Evolutionary conservation across 1,140 invertebrate species (phyloP).

Genomic region (Papilio dardanus): DNA sequence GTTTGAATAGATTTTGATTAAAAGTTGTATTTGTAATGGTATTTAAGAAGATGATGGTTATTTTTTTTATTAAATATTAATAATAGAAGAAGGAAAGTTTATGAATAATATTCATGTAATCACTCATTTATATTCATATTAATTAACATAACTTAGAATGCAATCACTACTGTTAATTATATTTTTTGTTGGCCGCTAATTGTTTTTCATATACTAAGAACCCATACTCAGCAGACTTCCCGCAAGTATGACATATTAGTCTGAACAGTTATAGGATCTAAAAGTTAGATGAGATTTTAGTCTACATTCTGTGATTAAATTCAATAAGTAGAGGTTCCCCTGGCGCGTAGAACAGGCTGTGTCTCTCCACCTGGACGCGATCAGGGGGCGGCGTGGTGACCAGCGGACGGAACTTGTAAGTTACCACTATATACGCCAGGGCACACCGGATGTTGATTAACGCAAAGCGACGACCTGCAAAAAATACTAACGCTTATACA

Average conservation of each 20-base stretch:
- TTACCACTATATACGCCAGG: slow-evolving; percentile 24
- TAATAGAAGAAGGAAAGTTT: background rate
- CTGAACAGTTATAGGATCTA: too few species aligned
- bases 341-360: slow-evolving; percentile 3
- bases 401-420: slow-evolving; percentile 19
- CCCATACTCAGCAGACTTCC: too few species aligned
- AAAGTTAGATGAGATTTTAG: background rate
- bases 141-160: too few species aligned
- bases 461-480: slow-evolving; percentile 34
- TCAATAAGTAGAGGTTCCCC: slow-evolving; percentile 21
- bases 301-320: background rate
- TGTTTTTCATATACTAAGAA: too few species aligned
- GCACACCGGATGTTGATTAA: slow-evolving; percentile 15
- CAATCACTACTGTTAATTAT: too few species aligned
- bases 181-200: too few species aligned
- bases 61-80: too few species aligned
- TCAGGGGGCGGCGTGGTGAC: slow-evolving; percentile 14
- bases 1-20: background rate
- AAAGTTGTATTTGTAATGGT: background rate
- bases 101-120: background rate
- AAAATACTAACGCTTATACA: background rate
- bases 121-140: too few species aligned
- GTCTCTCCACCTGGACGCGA: background rate
- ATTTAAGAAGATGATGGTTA: too few species aligned
- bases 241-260: too few species aligned